Evolutionary conservation across 2,113 vertebrate genomes (phyloP).

Genomic region (Etheostoma spectabile): DNA sequence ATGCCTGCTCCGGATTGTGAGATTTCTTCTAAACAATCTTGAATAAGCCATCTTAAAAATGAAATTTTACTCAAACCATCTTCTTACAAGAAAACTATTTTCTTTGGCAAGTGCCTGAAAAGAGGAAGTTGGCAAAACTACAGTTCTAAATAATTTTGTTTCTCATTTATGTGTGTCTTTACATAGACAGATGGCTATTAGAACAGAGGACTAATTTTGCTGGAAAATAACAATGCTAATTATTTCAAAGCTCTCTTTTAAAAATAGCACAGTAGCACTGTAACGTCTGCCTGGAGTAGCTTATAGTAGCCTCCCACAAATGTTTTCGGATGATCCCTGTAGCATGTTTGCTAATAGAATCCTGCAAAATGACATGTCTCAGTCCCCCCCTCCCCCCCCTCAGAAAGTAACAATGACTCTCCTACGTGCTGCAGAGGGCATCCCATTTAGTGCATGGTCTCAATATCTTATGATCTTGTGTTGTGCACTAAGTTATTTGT

Average conservation of each 20-base stretch:
- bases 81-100: neutral
- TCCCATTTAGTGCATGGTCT: conserved; percentile 5
- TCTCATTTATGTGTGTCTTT: neutral
- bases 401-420: neutral
- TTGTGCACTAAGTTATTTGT: conserved; percentile 14
- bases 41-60: neutral
- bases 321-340: neutral
- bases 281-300: neutral
- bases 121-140: neutral
- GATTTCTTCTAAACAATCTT: conserved; percentile 11
- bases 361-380: neutral
- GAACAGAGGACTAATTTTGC: neutral
- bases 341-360: neutral
- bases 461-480: conserved; percentile 13
- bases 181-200: neutral
- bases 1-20: neutral
- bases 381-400: too few species aligned
- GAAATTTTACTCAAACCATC: neutral
- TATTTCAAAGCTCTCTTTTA: neutral
- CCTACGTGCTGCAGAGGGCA: neutral
- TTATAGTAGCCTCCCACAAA: neutral
- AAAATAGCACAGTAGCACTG: neutral
- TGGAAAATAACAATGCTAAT: neutral
- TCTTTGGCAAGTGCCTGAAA: neutral
- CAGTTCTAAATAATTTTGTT: neutral